Evolutionary conservation across 2,113 vertebrate species (phyloP).

Genomic region (Nothobranchius kuhntae): DNA sequence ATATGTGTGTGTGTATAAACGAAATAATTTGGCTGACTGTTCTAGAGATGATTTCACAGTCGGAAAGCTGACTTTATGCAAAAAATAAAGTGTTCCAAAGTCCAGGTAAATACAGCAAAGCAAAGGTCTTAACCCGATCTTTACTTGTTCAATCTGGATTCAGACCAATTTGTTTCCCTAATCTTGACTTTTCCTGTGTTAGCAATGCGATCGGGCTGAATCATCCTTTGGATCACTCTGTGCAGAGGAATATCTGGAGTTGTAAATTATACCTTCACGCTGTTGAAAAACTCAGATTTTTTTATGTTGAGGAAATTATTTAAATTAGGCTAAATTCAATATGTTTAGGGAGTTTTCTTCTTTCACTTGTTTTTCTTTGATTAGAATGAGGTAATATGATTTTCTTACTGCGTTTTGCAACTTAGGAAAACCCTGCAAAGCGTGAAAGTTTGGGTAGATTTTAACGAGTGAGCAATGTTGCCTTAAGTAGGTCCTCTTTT

Average conservation of each 20-base stretch:
- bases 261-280: too few species aligned
- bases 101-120: slow-evolving; percentile 40
- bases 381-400: slow-evolving; percentile 42
- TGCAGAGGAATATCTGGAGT: too few species aligned
- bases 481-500: not conserved
- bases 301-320: too few species aligned
- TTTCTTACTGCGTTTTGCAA: too few species aligned
- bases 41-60: too few species aligned
- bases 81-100: slow-evolving; percentile 33
- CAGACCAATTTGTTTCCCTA: not conserved
- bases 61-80: too few species aligned
- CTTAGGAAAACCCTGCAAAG: too few species aligned
- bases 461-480: not conserved
- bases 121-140: slow-evolving; percentile 40
- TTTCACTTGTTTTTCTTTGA: slow-evolving; percentile 55
- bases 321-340: too few species aligned
- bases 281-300: too few species aligned
- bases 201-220: slow-evolving; percentile 1
- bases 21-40: too few species aligned
- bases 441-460: not conserved
- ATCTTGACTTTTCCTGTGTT: not conserved
- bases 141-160: slow-evolving; percentile 25
- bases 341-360: not conserved
- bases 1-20: too few species aligned
- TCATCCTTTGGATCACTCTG: slow-evolving; percentile 27